Evolutionary conservation across 2,888 invertebrate genomes (phyloP).

Genomic region (Metellina segmentata): DNA sequence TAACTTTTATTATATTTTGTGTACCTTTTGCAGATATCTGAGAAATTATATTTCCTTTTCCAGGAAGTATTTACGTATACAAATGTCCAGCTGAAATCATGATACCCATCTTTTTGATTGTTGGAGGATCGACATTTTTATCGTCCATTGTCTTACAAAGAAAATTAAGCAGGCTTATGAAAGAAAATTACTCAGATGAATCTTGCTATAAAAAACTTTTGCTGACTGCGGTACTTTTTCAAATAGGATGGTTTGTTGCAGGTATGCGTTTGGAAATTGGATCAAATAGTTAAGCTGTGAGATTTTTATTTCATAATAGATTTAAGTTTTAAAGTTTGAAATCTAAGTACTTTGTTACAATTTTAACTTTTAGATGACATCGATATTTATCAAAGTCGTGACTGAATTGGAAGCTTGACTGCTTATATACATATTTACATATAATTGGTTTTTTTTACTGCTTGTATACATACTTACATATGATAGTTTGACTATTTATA

Average conservation of each 20-base stretch:
- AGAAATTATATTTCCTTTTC: background rate
- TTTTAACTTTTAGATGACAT: no score
- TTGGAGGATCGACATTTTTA: constrained; percentile 82
- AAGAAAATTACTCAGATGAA: constrained; percentile 31
- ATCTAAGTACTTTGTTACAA: no score
- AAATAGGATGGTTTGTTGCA: constrained; percentile 86
- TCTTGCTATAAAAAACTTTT: constrained; percentile 79
- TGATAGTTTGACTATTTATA: no score
- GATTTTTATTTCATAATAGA: no score
- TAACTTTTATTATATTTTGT: no score
- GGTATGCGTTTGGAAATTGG: constrained; percentile 81
- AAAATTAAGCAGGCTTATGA: constrained; percentile 40
- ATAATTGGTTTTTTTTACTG: no score
- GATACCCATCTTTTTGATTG: constrained; percentile 86
- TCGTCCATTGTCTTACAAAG: constrained; percentile 26
- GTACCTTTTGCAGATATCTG: no score
- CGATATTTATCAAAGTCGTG: no score
- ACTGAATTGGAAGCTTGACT: no score
- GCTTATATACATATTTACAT: no score
- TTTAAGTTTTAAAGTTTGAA: no score
- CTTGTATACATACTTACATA: no score
- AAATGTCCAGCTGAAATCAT: constrained; percentile 86
- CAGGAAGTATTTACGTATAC: constrained; percentile 84
- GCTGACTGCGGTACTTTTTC: constrained; percentile 82
- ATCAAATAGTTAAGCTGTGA: background rate